These are phyloP conservation scores for Xyrichtys novacula DNA, from an alignment of 2,797 vertebrate species.

Conservation along the genomic window DNA sequence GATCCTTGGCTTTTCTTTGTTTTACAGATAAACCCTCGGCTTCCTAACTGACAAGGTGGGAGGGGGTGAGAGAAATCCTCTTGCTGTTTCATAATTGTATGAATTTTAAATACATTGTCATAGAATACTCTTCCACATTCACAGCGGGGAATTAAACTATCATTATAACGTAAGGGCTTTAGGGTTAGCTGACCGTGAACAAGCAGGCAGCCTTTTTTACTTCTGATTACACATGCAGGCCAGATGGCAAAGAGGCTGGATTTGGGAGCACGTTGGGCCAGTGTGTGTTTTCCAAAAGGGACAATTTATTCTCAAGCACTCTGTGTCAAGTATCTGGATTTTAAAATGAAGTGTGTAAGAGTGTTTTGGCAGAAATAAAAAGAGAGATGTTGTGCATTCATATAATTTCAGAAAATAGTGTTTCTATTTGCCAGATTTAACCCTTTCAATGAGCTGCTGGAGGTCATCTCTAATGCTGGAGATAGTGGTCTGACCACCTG, in stretches of 20 bases:
- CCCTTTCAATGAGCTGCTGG: too few relatives aligned
- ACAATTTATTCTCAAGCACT: background rate
- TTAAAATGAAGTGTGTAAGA: too few relatives aligned
- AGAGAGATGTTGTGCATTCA: too few relatives aligned
- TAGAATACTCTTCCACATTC: conserved; percentile 74
- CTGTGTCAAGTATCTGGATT: too few relatives aligned
- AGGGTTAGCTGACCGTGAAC: conserved; percentile 70
- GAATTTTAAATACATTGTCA: conserved; percentile 84
- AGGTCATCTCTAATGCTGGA: too few relatives aligned
- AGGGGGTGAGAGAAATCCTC: conserved; percentile 78
- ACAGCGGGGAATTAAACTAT: conserved; percentile 69
- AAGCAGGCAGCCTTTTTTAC: conserved; percentile 55
- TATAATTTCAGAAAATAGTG: too few relatives aligned
- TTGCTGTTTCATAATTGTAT: conserved; percentile 92
- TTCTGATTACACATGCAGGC: conserved; percentile 71
- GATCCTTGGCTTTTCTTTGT: conserved; percentile 91
- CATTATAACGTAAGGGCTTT: conserved; percentile 71
- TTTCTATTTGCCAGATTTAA: too few relatives aligned
- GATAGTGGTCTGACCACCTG: too few relatives aligned
- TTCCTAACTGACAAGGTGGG: conserved; percentile 84
- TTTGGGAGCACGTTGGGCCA: conserved; percentile 46
- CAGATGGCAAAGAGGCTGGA: conserved; percentile 63
- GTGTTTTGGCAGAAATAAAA: too few relatives aligned
- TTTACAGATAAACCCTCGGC: conserved; percentile 91
- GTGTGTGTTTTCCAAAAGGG: conserved; percentile 44